A percentile compares a stretch with the other conserved stretches of the same genome.
Conservation (phyloP, 1,140 invertebrate species). For the Ips typographus region DNA sequence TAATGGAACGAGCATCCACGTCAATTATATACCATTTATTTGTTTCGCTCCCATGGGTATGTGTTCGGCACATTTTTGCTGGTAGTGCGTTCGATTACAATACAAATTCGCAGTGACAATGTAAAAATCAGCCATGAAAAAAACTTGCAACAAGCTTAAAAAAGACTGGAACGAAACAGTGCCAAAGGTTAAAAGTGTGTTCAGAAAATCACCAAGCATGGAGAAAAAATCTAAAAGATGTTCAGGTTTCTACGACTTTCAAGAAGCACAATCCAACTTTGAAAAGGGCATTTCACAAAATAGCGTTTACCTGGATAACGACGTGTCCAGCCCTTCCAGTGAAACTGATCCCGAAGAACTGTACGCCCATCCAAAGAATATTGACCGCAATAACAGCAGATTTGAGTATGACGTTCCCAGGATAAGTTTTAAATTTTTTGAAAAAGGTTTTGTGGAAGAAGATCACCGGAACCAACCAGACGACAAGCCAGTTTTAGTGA, state of each 20-base stretch:
- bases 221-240: slow-evolving; percentile 39
- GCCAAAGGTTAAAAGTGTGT: slow-evolving; percentile 45
- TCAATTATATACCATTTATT: slow-evolving; percentile 11
- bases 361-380: slow-evolving; percentile 18
- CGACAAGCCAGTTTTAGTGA: slow-evolving; percentile 24
- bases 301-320: slow-evolving; percentile 39
- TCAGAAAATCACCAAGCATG: slow-evolving; percentile 36
- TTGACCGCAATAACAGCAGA: slow-evolving; percentile 37
- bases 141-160: slow-evolving; percentile 49
- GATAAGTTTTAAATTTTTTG: slow-evolving; percentile 50
- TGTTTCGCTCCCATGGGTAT: not conserved
- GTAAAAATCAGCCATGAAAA: slow-evolving; percentile 41
- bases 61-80: not conserved
- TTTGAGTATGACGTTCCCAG: slow-evolving; percentile 49
- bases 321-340: slow-evolving; percentile 24
- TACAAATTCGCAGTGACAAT: not conserved
- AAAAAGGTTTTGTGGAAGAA: slow-evolving; percentile 36
- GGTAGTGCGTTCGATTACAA: not conserved
- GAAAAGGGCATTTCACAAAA: slow-evolving; percentile 41
- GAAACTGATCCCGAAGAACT: slow-evolving; percentile 38
- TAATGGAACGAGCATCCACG: slow-evolving; percentile 10
- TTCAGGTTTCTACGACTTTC: slow-evolving; percentile 48
- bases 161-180: slow-evolving; percentile 49
- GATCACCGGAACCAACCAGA: slow-evolving; percentile 29
- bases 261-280: slow-evolving; percentile 46